Percentiles rank a stretch among this genome's conserved stretches.
Conservation (phyloP, 64 coral and sea anemone genomes). For the Pocillopora verrucosa region DNA sequence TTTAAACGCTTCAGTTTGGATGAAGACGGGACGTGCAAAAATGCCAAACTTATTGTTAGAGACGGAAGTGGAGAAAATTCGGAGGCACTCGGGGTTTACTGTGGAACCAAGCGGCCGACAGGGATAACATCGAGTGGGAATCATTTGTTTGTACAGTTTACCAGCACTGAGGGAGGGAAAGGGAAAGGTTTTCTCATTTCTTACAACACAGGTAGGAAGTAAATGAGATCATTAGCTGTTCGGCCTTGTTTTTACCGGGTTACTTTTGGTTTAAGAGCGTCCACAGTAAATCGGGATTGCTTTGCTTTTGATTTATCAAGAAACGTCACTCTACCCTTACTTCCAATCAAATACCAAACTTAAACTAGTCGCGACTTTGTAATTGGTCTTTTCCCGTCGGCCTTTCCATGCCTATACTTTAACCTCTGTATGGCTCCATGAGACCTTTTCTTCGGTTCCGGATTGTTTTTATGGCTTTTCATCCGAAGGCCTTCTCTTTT, state of each 20-base stretch:
- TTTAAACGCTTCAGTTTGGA: constrained; percentile 65
- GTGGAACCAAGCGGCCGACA: constrained; percentile 49
- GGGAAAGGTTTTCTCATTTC: constrained; percentile 77
- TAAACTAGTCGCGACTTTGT: too few species aligned
- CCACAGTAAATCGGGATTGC: too few species aligned
- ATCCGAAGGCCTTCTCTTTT: too few species aligned
- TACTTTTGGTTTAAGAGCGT: not conserved
- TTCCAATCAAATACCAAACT: too few species aligned
- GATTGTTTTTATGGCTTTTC: too few species aligned
- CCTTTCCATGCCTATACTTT: too few species aligned
- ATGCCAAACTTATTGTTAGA: constrained; percentile 67
- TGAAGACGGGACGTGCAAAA: constrained; percentile 56
- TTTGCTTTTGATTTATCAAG: too few species aligned
- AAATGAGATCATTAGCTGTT: not conserved
- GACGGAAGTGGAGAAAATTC: constrained; percentile 44
- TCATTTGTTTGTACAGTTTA: constrained; percentile 72
- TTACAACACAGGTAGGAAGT: constrained; percentile 62
- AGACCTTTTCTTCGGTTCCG: too few species aligned
- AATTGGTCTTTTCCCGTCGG: too few species aligned
- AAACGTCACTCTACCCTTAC: too few species aligned
- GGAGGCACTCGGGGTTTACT: constrained; percentile 65
- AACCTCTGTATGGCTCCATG: too few species aligned
- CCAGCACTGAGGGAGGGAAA: constrained; percentile 31
- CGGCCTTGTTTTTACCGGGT: not conserved
- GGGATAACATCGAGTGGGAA: constrained; percentile 43